Evolutionary conservation across 2,797 vertebrate species (phyloP), one percentile per base, ranked within the genome.

Genomic region (Danio jaintianensis): DNA sequence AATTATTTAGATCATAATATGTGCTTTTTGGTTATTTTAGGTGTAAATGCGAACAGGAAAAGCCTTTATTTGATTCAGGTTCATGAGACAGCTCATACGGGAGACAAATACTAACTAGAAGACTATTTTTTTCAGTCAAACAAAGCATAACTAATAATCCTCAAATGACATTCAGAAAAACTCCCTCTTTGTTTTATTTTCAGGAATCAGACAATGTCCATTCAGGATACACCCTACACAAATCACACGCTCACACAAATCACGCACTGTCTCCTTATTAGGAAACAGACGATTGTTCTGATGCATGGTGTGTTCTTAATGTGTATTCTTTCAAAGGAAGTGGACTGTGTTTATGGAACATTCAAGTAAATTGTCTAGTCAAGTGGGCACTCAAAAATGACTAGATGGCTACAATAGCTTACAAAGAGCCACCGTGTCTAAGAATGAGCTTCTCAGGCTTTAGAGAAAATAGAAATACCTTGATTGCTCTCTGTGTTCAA

Each of bases 261-360:
- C 29, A 29, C 1, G 29, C 58, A 76, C 42, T 66, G 71, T 84
- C 50, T 59, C 68, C 66, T 80, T 77, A 83, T 74, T 82, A 84
- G 70, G 77, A 87, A 81, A 66, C 81, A 79, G 56, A 48, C 36
- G 48, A 79, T 81, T 83, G 83, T 83, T 84, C 85, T 69, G 55
- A 77, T 77, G 73, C n/a, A 74, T 70, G 45, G 40, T 43, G 40
- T 43, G 38, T 68, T 69, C 80, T 81, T 72, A 75, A 40, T 38
- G 16, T 66, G 47, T 67, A 20, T 62, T 80, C 58, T 67, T 53
- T 72, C 55, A 71, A 66, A 71, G 82, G 58, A 82, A 86, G 82
- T 55, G 6, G 66, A 82, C 82, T 71, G 11, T 47, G 83, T 89
- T 88, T 86, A 68, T 75, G 63, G 79, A 82, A 77, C 55, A 82